Evolutionary conservation across 2,113 vertebrate species (phyloP), one percentile per base, ranked within the genome.

Genomic region (Catagonus wagneri): DNA sequence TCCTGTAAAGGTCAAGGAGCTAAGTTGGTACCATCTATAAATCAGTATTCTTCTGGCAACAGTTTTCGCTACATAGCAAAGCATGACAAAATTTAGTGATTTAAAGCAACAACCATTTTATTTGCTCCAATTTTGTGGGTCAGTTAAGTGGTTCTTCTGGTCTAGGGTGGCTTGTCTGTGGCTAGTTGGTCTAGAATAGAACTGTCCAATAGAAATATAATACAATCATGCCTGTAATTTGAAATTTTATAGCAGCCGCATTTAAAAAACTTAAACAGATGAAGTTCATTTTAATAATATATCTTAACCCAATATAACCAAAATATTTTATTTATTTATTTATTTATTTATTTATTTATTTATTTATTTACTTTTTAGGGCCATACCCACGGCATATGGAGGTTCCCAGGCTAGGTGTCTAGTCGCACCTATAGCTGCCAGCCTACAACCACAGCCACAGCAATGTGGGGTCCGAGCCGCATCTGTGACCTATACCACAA

Each of bases 221-320:
- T 58, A 34, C 8, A 93, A 84, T 32, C 50, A 84, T 4, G 2
- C 34, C n/a, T 50, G 7, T 52, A 84, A 86, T 89, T 89, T 78
- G 74, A 88, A 39, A 69, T 94, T 72, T 87, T 95, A 63, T 68
- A 74, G 19, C 58, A 95, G 58, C 54, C 78, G 87, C 34, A 79
- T 54, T 90, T 87, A 61, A 29, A 61, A 72, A 76, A 71, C 20
- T 61, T 60, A 36, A 85, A 95, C 25, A 75, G 50, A 44, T 88
- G 52, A 92, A 19, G n/a, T 72, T 72, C 32, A 68, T 85, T 88
- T 93, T 87, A 96, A 83, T 74, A 74, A 86, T 56, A 50, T 58
- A 85, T 80, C 81, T 83, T 63, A 65, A 90, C 34, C 87, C 80
- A 90, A 95, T 11, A 32, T 50, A 58, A 29, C 25, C 36, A 75